Conservation (phyloP, 1,140 invertebrate species). For the Coenobita brevimanus region DNA sequence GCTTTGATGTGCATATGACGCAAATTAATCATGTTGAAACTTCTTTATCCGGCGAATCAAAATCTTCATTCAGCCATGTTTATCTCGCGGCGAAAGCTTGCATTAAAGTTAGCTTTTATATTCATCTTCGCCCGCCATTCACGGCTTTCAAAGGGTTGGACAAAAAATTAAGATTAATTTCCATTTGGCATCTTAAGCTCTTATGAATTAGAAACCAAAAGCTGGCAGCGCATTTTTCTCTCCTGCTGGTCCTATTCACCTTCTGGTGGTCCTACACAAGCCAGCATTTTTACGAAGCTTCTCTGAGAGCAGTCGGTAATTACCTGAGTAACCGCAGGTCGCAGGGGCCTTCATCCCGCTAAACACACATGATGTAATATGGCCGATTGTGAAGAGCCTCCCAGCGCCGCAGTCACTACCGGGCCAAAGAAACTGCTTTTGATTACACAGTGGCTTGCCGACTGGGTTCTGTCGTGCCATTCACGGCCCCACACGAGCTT, state of each 20-base stretch:
- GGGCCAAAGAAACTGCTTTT: slow-evolving; percentile 14
- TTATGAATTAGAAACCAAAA: slow-evolving; percentile 56
- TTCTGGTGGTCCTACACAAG: slow-evolving; percentile 20
- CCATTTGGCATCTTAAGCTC: slow-evolving; percentile 47
- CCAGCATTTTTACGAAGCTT: slow-evolving; percentile 19
- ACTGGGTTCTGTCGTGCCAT: not conserved
- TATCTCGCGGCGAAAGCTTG: slow-evolving; percentile 34
- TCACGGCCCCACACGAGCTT: not conserved
- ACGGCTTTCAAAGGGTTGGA: slow-evolving; percentile 29
- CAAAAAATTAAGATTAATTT: slow-evolving; percentile 62
- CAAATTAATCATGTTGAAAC: slow-evolving; percentile 64
- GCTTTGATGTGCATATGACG: slow-evolving; percentile 51
- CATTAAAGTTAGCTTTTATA: slow-evolving; percentile 15
- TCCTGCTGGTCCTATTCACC: not conserved
- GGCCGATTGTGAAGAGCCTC: not conserved
- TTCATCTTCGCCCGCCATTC: slow-evolving; percentile 27
- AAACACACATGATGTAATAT: slow-evolving; percentile 21
- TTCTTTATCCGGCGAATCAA: slow-evolving; percentile 55
- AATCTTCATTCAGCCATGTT: slow-evolving; percentile 58
- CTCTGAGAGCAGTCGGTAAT: slow-evolving; percentile 34
- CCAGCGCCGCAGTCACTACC: not conserved
- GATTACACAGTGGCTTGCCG: slow-evolving; percentile 12
- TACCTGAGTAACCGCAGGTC: slow-evolving; percentile 20
- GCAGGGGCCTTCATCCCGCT: slow-evolving; percentile 9
- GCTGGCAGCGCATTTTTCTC: slow-evolving; percentile 7